Percentiles rank a stretch among this genome's conserved stretches.
Evolutionary conservation across 2,113 vertebrate genomes (phyloP).

Genomic region (Coryphaenoides rupestris): DNA sequence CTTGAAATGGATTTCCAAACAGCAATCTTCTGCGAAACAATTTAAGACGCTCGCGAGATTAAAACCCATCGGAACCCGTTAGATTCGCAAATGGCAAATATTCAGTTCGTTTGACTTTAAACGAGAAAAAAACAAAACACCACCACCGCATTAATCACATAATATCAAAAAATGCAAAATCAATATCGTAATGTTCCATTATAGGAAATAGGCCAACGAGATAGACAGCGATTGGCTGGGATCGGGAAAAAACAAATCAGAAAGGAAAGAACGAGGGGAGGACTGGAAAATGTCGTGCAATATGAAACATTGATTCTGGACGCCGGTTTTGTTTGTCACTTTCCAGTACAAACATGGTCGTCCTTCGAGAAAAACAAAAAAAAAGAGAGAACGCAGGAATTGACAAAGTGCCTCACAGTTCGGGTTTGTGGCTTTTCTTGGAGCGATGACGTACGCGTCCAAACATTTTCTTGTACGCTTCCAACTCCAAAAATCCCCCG

Average conservation of each 20-base stretch:
- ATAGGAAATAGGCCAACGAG: conserved; percentile 10
- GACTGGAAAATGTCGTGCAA: conserved; percentile 24
- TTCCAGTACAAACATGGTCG: conserved; percentile 32
- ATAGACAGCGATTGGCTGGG: conserved; percentile 5
- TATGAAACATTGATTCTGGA: conserved; percentile 33
- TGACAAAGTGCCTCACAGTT: conserved; percentile 28
- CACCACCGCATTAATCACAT: too few relatives aligned
- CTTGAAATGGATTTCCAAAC: too few relatives aligned
- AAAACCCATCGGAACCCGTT: too few relatives aligned
- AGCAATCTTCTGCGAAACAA: too few relatives aligned
- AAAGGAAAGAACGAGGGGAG: conserved; percentile 25
- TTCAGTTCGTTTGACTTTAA: too few relatives aligned
- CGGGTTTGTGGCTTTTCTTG: conserved; percentile 50
- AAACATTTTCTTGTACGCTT: conserved; percentile 58
- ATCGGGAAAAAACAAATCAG: conserved; percentile 33
- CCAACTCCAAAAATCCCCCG: conserved; percentile 40
- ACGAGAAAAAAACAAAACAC: too few relatives aligned
- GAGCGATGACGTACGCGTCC: conserved; percentile 26
- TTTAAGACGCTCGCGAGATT: too few relatives aligned
- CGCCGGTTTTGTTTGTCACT: conserved; percentile 28
- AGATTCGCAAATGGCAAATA: too few relatives aligned
- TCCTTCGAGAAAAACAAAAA: conserved; percentile 20
- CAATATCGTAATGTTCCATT: not conserved
- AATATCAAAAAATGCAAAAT: too few relatives aligned
- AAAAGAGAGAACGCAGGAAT: conserved; percentile 33